Base-by-base conservation (phyloP, 1,140 invertebrate species). In the Tachypleus tridentatus region DNA sequence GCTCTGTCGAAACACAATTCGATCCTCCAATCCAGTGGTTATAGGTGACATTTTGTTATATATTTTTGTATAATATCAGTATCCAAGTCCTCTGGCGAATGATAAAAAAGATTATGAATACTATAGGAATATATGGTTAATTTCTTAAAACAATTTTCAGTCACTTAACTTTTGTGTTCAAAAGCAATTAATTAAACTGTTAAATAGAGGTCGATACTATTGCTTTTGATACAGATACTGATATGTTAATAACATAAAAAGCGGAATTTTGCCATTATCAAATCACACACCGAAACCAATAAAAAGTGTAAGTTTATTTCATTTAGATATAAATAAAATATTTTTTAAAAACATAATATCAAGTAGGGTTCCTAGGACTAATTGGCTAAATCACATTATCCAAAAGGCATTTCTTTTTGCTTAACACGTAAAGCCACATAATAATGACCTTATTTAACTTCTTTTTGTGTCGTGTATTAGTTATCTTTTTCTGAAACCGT, bases 51-150 rank as follows among this genome's bases (percentile, higher is more conserved):
- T 58, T 6, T 66, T 51, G 69, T 67, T 8, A 77, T 64, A 61
- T 77, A 77, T 48, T 74, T 71, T 0, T 69, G 67, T 8, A 78
- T 69, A 51, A 77, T 71, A 29, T 79, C 76, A 0, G 73, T 71
- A 61, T 78, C 77, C 49, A 76, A 61, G 54, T 73, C 71, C 64
- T 73, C 76, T 77, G 69, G 4, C 70, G 66, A 63, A 69, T 54
- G 48, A 62, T 67, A 61, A 72, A 70, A 68, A 49, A 70, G 50
- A 29, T 29, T 29, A 29, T 29, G 29, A 29, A 29, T 29, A 29
- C 29, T 29, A 29, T 29, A 1, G 29, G 29, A 29, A 29, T 29
- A 29, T 29, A 29, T 29, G 29, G 29, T 29, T 29, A 29, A 29
- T 29, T 29, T 29, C 29, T 29, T 29, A 29, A 29, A 29, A 29